These are phyloP conservation scores for Columba livia DNA, from an alignment of 2,113 vertebrate genomes.

Conservation along the genomic window DNA sequence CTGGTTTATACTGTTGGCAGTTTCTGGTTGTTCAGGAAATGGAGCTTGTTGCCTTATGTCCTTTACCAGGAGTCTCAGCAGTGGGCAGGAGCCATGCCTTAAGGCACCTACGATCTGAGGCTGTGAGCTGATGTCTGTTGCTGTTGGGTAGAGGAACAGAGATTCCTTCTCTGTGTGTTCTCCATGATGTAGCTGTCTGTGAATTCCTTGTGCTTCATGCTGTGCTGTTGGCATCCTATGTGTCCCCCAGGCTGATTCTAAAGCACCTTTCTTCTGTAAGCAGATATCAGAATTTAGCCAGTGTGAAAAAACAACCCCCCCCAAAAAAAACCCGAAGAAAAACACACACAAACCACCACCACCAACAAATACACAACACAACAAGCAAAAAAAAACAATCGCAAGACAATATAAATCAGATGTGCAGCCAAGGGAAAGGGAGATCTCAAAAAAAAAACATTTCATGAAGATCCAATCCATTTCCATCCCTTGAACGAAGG, in stretches of 20 bases:
- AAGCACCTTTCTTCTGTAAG: background rate
- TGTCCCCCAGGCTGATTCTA: background rate
- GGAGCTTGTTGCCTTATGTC: background rate
- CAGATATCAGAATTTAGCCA: background rate
- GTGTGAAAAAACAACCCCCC: background rate
- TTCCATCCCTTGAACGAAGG: background rate
- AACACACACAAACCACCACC: background rate
- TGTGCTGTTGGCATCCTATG: background rate
- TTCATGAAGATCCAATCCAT: background rate
- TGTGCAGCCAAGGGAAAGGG: background rate
- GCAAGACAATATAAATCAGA: background rate
- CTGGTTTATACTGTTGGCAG: background rate
- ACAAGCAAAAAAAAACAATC: background rate
- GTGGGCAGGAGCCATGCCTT: background rate
- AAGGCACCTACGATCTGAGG: background rate
- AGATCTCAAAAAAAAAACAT: background rate
- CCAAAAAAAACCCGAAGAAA: background rate
- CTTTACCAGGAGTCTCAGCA: background rate
- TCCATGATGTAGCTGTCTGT: background rate
- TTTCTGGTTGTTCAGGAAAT: background rate
- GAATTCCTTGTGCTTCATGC: background rate
- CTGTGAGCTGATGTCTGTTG: background rate
- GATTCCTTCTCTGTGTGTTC: background rate
- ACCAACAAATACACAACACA: no score
- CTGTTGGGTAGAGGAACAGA: background rate